Percentiles rank a stretch among this genome's conserved stretches.
phyloP scores from a whole-genome alignment of 2,113 vertebrate genomes.

The Pampusana beccarii region DNA sequence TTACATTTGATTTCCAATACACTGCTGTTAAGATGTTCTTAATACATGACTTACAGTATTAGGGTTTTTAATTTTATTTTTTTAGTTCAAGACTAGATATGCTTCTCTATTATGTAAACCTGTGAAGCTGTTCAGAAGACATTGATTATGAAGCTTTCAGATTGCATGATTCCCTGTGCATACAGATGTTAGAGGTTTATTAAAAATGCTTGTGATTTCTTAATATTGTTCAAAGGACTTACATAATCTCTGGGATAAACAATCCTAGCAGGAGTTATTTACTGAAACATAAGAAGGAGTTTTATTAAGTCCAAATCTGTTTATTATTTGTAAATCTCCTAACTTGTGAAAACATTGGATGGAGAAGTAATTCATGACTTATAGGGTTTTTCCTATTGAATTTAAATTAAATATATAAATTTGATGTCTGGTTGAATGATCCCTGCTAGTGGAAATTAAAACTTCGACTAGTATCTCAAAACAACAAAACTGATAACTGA shows the following conservation, averaged over 20 bases:
- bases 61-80: background rate
- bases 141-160: background rate
- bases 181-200: background rate
- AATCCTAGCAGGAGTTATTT: background rate
- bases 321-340: background rate
- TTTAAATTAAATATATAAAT: background rate
- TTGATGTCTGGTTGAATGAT: background rate
- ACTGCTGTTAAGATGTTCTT: background rate
- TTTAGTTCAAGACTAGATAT: background rate
- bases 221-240: background rate
- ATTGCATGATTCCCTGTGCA: background rate
- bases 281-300: background rate
- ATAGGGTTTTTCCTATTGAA: background rate
- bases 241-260: background rate
- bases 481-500: background rate
- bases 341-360: background rate
- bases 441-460: background rate
- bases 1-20: background rate
- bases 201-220: background rate
- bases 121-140: background rate
- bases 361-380: background rate
- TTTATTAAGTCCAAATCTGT: background rate
- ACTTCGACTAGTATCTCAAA: background rate
- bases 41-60: background rate
- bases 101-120: background rate